These are phyloP conservation scores for Schlechtendalia chinensis DNA, from an alignment of 1,140 invertebrate species.

Conservation along the genomic window DNA sequence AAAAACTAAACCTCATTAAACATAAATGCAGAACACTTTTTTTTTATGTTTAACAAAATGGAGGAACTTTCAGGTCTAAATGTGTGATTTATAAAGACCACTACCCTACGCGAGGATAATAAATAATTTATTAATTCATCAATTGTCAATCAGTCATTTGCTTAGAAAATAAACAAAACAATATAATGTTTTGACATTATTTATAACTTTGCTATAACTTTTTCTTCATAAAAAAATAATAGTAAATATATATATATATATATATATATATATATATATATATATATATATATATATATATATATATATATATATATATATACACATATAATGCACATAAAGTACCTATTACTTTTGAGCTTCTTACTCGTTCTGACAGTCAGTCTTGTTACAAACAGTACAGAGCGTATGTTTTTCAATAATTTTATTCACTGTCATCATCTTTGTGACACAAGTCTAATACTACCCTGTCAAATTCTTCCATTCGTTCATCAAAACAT, in stretches of 20 bases:
- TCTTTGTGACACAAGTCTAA: slow-evolving; percentile 45
- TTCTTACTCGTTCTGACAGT: slow-evolving; percentile 43
- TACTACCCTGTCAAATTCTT: slow-evolving; percentile 47
- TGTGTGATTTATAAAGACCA: slow-evolving; percentile 1
- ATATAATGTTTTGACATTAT: slow-evolving; percentile 16
- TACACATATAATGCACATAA: slow-evolving; percentile 3
- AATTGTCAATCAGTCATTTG: slow-evolving; percentile 39
- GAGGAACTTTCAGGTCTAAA: slow-evolving; percentile 39
- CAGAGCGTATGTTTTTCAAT: slow-evolving; percentile 7
- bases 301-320: too few relatives aligned
- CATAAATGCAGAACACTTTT: slow-evolving; percentile 29
- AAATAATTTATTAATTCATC: slow-evolving; percentile 42
- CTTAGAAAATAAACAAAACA: slow-evolving; percentile 45
- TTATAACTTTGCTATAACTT: slow-evolving; percentile 27
- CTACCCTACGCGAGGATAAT: slow-evolving; percentile 32
- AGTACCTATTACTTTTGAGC: slow-evolving; percentile 40
- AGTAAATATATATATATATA: slow-evolving; percentile 20
- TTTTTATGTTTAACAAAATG: slow-evolving; percentile 38
- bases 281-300: too few relatives aligned
- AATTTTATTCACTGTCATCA: slow-evolving; percentile 43
- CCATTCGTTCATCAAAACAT: slow-evolving; percentile 38
- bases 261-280: too few relatives aligned
- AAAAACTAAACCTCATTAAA: slow-evolving; percentile 46
- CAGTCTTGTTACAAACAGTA: slow-evolving; percentile 44
- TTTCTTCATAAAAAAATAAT: slow-evolving; percentile 21